phyloP scores from a whole-genome alignment of 2,113 vertebrate genomes.

The Grus americana region DNA sequence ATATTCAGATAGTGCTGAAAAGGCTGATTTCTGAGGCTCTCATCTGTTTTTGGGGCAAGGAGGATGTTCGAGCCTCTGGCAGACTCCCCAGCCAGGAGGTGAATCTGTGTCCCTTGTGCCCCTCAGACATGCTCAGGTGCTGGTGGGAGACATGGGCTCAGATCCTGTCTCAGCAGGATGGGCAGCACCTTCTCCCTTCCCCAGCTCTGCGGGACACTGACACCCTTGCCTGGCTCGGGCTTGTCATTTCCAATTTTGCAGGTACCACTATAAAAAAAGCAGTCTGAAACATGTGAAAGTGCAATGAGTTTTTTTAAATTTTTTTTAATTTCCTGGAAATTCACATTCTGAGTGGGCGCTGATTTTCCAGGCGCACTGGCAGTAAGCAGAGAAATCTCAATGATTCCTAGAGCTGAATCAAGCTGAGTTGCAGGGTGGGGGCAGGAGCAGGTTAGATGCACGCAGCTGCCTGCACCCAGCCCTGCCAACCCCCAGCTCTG shows the following conservation, averaged over 20 bases:
- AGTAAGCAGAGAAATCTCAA: not conserved
- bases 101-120: not conserved
- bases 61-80: not conserved
- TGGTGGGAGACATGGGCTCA: not conserved
- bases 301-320: not conserved
- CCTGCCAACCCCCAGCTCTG: not conserved
- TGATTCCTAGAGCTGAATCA: not conserved
- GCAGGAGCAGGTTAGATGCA: not conserved
- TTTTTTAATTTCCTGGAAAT: not conserved
- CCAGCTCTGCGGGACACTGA: not conserved
- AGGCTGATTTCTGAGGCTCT: not conserved
- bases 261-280: not conserved
- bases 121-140: not conserved
- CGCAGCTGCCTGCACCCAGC: not conserved
- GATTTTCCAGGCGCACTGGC: not conserved
- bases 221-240: not conserved
- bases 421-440: rapidly evolving
- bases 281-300: not conserved
- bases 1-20: not conserved
- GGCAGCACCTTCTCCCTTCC: not conserved
- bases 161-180: not conserved
- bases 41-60: not conserved
- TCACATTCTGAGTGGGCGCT: not conserved
- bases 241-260: not conserved
- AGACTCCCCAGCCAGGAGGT: not conserved